These are phyloP conservation scores for Hydriomena furcata DNA, from an alignment of 2,888 invertebrate genomes.

Conservation along the genomic window DNA sequence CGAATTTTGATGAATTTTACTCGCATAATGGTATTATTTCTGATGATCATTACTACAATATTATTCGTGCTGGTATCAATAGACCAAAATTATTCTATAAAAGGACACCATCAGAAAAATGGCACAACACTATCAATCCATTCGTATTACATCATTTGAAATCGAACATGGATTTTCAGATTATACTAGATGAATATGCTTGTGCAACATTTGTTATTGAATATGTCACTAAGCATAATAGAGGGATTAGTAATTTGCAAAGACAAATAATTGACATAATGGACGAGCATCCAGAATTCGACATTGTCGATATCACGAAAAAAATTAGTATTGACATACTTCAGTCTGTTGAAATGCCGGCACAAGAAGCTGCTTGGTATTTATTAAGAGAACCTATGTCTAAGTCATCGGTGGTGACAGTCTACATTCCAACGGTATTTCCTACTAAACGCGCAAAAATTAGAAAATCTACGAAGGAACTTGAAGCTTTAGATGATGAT, in stretches of 20 bases:
- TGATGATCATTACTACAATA: conserved; percentile 43
- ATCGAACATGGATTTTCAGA: conserved; percentile 58
- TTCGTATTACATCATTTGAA: conserved; percentile 46
- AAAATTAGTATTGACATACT: conserved; percentile 40
- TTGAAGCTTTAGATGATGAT: conserved; percentile 46
- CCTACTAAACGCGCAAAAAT: conserved; percentile 50
- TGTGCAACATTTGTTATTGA: conserved; percentile 62
- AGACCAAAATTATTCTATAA: conserved; percentile 52
- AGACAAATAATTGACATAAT: conserved; percentile 37
- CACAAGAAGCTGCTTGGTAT: conserved; percentile 59
- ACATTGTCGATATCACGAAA: conserved; percentile 39
- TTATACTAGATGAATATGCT: conserved; percentile 57
- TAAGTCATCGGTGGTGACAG: conserved; percentile 30
- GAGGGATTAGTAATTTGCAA: conserved; percentile 52
- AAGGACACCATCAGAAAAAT: conserved; percentile 51
- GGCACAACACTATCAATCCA: conserved; percentile 59
- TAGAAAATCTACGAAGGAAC: conserved; percentile 52
- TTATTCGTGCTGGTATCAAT: conserved; percentile 45
- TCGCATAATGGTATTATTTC: conserved; percentile 40
- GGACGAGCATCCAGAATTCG: conserved; percentile 43
- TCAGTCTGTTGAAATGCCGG: conserved; percentile 40
- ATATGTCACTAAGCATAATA: conserved; percentile 56
- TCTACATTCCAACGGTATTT: conserved; percentile 43
- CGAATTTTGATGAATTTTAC: conserved; percentile 43
- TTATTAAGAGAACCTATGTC: conserved; percentile 40